Percentiles rank a stretch among this genome's conserved stretches.
These are phyloP conservation scores for Sciurus niger DNA, from an alignment of 2,113 vertebrate genomes.

Conservation along the genomic window DNA sequence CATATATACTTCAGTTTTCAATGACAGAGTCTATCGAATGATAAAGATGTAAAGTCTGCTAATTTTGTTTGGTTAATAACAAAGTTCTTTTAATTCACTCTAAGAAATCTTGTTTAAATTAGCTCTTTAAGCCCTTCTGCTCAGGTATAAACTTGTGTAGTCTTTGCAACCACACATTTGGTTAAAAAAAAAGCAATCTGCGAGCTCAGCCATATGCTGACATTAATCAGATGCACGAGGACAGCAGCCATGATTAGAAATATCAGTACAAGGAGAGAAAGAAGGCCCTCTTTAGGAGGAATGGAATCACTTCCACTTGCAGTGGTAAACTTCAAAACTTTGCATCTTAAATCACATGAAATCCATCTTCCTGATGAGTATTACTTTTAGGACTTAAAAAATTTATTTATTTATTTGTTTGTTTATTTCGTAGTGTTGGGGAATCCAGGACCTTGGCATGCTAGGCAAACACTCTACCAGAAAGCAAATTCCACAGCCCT, in stretches of 20 bases:
- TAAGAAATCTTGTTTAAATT: constrained; percentile 63
- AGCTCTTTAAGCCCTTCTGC: constrained; percentile 57
- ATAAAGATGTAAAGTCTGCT: constrained; percentile 56
- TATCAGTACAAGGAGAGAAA: not conserved
- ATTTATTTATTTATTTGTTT: too few species aligned
- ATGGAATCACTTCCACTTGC: not conserved
- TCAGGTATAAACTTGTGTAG: constrained; percentile 67
- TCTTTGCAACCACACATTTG: constrained; percentile 59
- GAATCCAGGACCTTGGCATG: too few species aligned
- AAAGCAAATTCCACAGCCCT: too few species aligned
- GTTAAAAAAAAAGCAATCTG: constrained; percentile 64
- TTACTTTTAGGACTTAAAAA: not conserved
- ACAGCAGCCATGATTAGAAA: constrained; percentile 42
- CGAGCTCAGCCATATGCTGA: constrained; percentile 48
- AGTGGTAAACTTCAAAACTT: constrained; percentile 46
- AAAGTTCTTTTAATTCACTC: constrained; percentile 31
- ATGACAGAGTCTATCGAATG: constrained; percentile 37
- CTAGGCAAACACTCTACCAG: too few species aligned
- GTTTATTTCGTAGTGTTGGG: too few species aligned
- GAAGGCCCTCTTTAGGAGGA: not conserved
- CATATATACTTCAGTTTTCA: constrained; percentile 23
- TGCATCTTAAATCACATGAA: constrained; percentile 20
- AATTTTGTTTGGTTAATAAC: constrained; percentile 59
- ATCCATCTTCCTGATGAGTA: not conserved
- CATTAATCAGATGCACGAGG: constrained; percentile 58